These are phyloP conservation scores for Luscinia megarhynchos DNA, from an alignment of 2,797 vertebrate genomes.

Conservation along the genomic window DNA sequence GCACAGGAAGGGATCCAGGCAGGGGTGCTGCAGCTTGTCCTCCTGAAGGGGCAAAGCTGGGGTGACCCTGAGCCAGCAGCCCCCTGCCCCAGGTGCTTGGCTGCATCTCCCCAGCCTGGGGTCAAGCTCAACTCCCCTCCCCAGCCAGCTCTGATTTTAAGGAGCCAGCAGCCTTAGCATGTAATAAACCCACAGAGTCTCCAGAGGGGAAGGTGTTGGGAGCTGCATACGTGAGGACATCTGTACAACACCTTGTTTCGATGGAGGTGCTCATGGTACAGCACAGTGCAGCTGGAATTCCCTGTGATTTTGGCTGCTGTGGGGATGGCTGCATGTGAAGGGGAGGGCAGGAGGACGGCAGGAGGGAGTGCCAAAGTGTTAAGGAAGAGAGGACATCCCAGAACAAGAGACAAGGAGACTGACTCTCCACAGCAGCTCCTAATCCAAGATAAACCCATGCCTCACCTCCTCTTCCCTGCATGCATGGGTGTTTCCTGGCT, in stretches of 20 bases:
- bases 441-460: not conserved
- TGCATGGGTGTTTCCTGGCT: not conserved
- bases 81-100: not conserved
- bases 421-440: not conserved
- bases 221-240: not conserved
- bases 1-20: not conserved
- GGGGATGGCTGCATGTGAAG: not conserved
- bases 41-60: not conserved
- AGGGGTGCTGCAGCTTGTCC: not conserved
- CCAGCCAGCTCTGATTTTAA: not conserved
- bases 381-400: not conserved
- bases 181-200: not conserved
- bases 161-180: not conserved
- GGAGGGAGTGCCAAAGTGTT: not conserved
- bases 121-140: not conserved
- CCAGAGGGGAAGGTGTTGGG: not conserved
- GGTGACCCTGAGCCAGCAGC: not conserved
- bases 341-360: not conserved
- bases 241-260: not conserved
- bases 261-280: fast-evolving
- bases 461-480: not conserved
- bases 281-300: not conserved
- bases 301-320: not conserved
- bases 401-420: not conserved
- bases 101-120: not conserved